These are phyloP conservation scores for Bombyx mandarina DNA, from an alignment of 1,140 invertebrate species.

Conservation along the genomic window DNA sequence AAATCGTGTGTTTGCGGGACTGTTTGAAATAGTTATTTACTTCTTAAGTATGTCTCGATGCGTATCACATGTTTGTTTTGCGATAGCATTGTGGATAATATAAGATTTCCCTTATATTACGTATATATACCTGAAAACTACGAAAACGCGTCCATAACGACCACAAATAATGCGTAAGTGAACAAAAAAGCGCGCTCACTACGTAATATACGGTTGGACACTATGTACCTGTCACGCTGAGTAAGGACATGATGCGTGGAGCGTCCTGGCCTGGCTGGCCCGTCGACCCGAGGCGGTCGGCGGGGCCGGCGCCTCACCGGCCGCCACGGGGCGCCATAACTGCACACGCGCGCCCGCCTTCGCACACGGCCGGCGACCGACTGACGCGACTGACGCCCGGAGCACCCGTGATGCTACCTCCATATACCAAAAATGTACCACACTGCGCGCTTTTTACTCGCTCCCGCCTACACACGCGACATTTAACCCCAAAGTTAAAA, in stretches of 20 bases:
- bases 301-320: constrained; percentile 62
- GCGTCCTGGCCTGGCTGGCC: constrained; percentile 48
- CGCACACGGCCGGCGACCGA: constrained; percentile 62
- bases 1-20: no score
- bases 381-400: constrained; percentile 55
- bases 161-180: constrained; percentile 32
- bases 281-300: constrained; percentile 64
- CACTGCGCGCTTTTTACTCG: no score
- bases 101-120: no score
- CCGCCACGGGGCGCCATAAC: constrained; percentile 61
- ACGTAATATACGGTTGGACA: constrained; percentile 21
- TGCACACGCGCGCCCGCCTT: constrained; percentile 57
- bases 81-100: no score
- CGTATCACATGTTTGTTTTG: no score
- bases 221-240: constrained; percentile 67
- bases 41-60: no score
- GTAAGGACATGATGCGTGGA: constrained; percentile 68
- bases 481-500: no score
- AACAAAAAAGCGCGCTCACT: constrained; percentile 15
- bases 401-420: not conserved
- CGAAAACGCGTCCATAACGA: constrained; percentile 34
- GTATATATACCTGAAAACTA: constrained; percentile 20
- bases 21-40: no score
- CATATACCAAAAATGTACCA: no score
- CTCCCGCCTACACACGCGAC: no score